Percentiles rank a stretch among this genome's conserved stretches.
Evolutionary conservation across 2,113 vertebrate species (phyloP).

Genomic region (Antigone vipio): DNA sequence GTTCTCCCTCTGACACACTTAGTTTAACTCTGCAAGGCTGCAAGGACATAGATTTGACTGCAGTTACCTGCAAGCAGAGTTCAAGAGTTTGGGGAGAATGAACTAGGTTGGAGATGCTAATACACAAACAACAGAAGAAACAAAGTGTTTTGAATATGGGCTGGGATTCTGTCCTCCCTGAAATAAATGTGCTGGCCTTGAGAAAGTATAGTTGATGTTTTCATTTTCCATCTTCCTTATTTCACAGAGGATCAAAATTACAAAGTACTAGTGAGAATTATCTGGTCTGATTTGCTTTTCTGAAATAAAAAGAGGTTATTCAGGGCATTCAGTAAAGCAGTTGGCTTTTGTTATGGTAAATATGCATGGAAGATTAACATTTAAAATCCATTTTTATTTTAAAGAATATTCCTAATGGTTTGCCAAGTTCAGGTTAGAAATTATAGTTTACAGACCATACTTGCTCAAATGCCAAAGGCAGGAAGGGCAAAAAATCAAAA

Average conservation of each 20-base stretch:
- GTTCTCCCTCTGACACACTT: neutral
- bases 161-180: neutral
- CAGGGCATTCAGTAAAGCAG: neutral
- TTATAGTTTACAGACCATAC: neutral
- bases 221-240: neutral
- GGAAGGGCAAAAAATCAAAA: conserved; percentile 37
- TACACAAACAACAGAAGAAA: neutral
- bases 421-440: conserved; percentile 12
- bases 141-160: neutral
- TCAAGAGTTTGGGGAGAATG: neutral
- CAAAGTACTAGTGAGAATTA: neutral
- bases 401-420: conserved; percentile 16
- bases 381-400: conserved; percentile 26
- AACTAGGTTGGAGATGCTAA: neutral
- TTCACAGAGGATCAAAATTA: neutral
- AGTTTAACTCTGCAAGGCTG: neutral
- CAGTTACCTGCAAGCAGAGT: neutral
- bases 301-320: neutral
- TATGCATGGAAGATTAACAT: neutral
- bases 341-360: conserved; percentile 1
- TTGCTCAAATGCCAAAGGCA: conserved; percentile 27
- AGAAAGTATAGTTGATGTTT: neutral
- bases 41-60: neutral
- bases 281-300: neutral
- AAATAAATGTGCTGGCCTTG: neutral